A percentile compares a stretch with the other conserved stretches of the same genome.
Evolutionary conservation across 2,888 invertebrate genomes (phyloP).

Genomic region (Agrilus mali): DNA sequence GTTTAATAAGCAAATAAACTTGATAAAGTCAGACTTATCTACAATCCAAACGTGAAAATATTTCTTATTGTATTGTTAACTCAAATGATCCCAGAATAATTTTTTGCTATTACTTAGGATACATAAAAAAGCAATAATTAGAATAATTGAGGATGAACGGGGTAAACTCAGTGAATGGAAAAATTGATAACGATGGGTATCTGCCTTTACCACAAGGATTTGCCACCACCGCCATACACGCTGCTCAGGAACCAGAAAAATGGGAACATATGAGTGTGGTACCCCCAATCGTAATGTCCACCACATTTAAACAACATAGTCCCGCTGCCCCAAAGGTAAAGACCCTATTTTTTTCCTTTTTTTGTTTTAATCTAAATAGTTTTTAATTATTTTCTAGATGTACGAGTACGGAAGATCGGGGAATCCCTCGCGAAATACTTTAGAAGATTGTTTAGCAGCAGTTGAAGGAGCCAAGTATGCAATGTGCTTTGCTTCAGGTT

Average conservation of each 20-base stretch:
- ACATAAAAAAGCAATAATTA: no score
- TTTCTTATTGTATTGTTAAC: no score
- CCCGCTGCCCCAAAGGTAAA: conserved; percentile 70
- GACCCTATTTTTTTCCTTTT: no score
- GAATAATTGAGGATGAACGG: no score
- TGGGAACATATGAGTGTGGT: conserved; percentile 80
- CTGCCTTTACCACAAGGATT: conserved; percentile 54
- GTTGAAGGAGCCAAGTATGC: conserved; percentile 76
- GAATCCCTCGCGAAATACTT: conserved; percentile 74
- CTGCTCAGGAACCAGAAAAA: conserved; percentile 81
- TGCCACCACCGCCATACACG: conserved; percentile 84
- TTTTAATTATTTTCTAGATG: conserved; percentile 47
- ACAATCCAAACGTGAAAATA: no score
- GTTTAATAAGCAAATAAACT: no score
- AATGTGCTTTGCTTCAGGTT: conserved; percentile 68
- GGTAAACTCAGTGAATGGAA: no score
- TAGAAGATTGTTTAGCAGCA: conserved; percentile 77
- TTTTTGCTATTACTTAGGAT: no score
- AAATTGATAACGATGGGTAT: conserved; percentile 26
- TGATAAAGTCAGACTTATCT: no score
- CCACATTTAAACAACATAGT: conserved; percentile 81
- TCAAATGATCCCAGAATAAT: no score
- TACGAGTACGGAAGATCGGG: conserved; percentile 83
- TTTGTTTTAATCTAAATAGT: no score
- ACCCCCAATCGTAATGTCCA: conserved; percentile 78